phyloP scores from a whole-genome alignment of 2,797 vertebrate species.

The Sandelia bainsii region DNA sequence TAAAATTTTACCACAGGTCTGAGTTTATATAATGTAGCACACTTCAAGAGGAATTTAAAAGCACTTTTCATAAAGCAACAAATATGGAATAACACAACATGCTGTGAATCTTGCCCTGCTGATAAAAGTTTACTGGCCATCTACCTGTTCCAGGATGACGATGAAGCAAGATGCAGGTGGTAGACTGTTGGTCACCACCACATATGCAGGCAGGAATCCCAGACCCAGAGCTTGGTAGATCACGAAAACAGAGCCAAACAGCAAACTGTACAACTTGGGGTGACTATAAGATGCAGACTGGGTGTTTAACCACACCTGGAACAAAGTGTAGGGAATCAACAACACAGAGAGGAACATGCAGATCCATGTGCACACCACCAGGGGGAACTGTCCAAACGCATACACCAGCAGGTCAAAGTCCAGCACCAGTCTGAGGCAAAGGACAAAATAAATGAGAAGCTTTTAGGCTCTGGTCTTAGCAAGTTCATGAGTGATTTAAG shows the following conservation, averaged over 20 bases:
- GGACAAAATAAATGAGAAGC: conserved; percentile 20
- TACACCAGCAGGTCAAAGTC: conserved; percentile 94
- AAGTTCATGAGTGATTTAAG: neutral
- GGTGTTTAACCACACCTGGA: conserved; percentile 88
- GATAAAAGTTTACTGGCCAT: neutral
- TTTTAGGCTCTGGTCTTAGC: neutral
- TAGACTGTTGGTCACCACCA: conserved; percentile 86
- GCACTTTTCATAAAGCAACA: neutral
- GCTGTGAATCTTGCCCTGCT: neutral
- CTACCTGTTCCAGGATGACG: conserved; percentile 93
- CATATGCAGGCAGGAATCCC: conserved; percentile 88
- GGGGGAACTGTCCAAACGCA: conserved; percentile 90
- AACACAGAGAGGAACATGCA: conserved; percentile 92
- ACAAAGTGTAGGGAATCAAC: conserved; percentile 88
- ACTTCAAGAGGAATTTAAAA: neutral
- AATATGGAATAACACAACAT: neutral
- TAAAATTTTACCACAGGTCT: neutral
- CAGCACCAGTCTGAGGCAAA: conserved; percentile 88
- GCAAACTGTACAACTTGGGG: conserved; percentile 75
- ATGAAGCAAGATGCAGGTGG: conserved; percentile 93
- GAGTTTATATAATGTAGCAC: neutral
- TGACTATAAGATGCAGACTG: conserved; percentile 81
- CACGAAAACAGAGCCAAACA: conserved; percentile 84
- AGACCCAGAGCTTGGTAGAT: conserved; percentile 89
- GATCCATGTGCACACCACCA: conserved; percentile 92